Evolutionary conservation across 1,140 invertebrate genomes (phyloP), one percentile per base, ranked within the genome.

Genomic region (Zaprionus davidi): DNA sequence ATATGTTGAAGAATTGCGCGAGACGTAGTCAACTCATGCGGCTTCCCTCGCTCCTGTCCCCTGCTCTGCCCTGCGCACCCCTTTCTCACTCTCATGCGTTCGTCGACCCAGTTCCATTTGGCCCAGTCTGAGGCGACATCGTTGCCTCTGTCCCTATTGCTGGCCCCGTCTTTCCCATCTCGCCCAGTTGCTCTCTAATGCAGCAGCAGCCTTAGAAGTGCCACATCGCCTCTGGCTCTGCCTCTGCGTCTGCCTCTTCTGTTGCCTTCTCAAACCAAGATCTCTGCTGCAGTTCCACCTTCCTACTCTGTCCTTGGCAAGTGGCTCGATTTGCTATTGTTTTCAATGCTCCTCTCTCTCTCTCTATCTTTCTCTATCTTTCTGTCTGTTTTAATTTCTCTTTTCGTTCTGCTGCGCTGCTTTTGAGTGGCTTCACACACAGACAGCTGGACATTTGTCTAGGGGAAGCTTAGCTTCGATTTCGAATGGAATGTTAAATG

Each of bases 151-250:
- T 31, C 38, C 20, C 57, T 28, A 41, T 22, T 44, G 7, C 44
- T 20, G 15, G 38, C 58, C 58, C 31, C 53, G 4, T 51, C 34
- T 44, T 5, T 11, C 17, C 31, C 11, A 9, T 22, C 13, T 44
- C 15, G 15, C 63, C 20, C 24, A n/a, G 22, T 36, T 51, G 28
- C 64, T 67, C 60, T 83, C 81, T 83, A 79, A 79, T 82, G 57
- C 55, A 57, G 71, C 82, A 72, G 82, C 83, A 86, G 84, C 84
- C 83, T 63, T 86, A 86, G 69, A 83, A 86, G 63, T 86, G 83
- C 77, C 66, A 17, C 41, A 69, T 22, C 20, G 78, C 55, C 31
- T 44, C 24, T 26, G 5, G n/a, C n/a, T n/a, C n/a, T n/a, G n/a
- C n/a, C n/a, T n/a, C n/a, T n/a, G n/a, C n/a, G n/a, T n/a, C n/a